A percentile compares a stretch with the other conserved stretches of the same genome.
Evolutionary conservation across 2,113 vertebrate genomes (phyloP).

Genomic region (Anoplopoma fimbria): DNA sequence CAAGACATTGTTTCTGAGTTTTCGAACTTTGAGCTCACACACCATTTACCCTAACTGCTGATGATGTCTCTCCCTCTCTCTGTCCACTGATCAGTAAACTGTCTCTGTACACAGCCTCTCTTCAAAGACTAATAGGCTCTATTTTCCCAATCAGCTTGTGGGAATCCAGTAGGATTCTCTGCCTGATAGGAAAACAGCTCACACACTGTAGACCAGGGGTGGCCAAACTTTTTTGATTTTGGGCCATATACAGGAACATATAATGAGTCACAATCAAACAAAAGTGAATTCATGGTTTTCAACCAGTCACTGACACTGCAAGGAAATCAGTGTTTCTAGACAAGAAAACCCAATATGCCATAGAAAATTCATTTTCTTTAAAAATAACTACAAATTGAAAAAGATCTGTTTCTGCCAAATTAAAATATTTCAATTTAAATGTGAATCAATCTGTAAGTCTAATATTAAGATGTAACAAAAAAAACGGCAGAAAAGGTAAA

Average conservation of each 20-base stretch:
- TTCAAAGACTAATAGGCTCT: conserved; percentile 63
- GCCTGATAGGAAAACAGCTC: conserved; percentile 25
- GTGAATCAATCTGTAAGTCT: background rate
- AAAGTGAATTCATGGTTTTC: background rate
- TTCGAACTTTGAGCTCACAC: conserved; percentile 39
- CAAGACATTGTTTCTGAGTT: conserved; percentile 33
- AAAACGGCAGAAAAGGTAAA: background rate
- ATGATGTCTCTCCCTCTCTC: conserved; percentile 50
- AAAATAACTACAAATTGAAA: background rate
- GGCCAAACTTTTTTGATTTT: background rate
- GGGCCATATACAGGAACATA: background rate
- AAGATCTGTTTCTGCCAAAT: background rate
- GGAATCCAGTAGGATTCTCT: conserved; percentile 33
- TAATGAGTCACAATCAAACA: background rate
- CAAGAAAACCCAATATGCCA: background rate
- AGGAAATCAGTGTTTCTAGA: background rate
- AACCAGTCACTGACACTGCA: background rate
- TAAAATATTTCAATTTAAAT: background rate
- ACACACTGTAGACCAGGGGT: background rate
- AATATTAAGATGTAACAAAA: background rate
- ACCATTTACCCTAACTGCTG: conserved; percentile 60
- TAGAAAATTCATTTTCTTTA: background rate
- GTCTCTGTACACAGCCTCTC: conserved; percentile 32
- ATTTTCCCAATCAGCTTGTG: conserved; percentile 59
- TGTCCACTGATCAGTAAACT: conserved; percentile 67